Evolutionary conservation across 2,888 invertebrate genomes (phyloP).

Genomic region (Carterocephalus palaemon): DNA sequence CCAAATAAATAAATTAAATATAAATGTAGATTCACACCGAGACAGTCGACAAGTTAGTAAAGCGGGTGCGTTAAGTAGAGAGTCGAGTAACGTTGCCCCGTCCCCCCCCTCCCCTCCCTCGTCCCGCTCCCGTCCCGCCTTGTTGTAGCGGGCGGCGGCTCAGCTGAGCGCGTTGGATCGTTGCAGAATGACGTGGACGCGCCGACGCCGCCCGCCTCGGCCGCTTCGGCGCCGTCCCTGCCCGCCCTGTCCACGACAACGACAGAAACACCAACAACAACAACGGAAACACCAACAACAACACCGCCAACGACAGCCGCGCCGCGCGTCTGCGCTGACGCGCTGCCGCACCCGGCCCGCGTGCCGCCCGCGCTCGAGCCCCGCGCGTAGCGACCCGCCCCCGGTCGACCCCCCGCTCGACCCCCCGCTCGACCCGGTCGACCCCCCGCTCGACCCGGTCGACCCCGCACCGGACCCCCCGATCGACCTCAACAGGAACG

Average conservation of each 20-base stretch:
- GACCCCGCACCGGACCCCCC: no score
- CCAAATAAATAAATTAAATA: background rate
- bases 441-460: no score
- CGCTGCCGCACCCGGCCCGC: slow-evolving; percentile 29
- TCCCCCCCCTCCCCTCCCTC: slow-evolving; percentile 29
- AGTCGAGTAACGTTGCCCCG: slow-evolving; percentile 67
- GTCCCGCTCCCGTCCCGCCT: slow-evolving; percentile 37
- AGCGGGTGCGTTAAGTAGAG: slow-evolving; percentile 43
- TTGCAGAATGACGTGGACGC: slow-evolving; percentile 78
- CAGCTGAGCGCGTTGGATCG: slow-evolving; percentile 73
- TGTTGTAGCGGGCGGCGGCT: slow-evolving; percentile 64
- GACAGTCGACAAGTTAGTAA: slow-evolving; percentile 45
- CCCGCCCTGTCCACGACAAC: slow-evolving; percentile 46
- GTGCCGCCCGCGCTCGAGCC: slow-evolving; percentile 36
- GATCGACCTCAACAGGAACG: slow-evolving; percentile 41
- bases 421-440: slow-evolving; percentile 34
- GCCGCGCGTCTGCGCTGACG: slow-evolving; percentile 28
- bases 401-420: slow-evolving; percentile 35
- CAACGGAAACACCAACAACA: slow-evolving; percentile 22
- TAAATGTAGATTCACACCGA: slow-evolving; percentile 18
- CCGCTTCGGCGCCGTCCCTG: slow-evolving; percentile 48
- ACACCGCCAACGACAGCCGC: slow-evolving; percentile 26
- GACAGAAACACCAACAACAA: slow-evolving; percentile 31
- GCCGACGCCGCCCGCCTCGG: slow-evolving; percentile 67
- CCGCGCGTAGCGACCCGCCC: slow-evolving; percentile 39